These are phyloP conservation scores for Lathronympha strigana DNA, from an alignment of 2,888 invertebrate genomes.

Conservation along the genomic window DNA sequence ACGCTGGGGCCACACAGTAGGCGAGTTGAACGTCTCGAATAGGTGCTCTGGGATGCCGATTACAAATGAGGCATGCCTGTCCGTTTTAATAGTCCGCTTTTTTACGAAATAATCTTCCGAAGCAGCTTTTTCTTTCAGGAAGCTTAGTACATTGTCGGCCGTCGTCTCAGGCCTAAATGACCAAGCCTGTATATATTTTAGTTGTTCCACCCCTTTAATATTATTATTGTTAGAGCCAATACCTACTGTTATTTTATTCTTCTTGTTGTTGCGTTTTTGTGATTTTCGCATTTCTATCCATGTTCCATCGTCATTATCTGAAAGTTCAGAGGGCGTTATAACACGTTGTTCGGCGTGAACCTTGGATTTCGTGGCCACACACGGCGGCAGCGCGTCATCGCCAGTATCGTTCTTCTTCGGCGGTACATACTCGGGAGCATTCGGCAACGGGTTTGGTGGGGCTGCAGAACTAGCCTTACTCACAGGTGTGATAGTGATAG, in stretches of 20 bases:
- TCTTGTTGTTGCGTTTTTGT: neutral
- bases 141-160: slow-evolving; percentile 14
- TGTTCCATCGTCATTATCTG: neutral
- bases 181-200: slow-evolving; percentile 25
- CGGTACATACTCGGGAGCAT: neutral
- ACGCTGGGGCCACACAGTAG: slow-evolving; percentile 19
- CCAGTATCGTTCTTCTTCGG: neutral
- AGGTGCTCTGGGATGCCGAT: slow-evolving; percentile 16
- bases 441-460: slow-evolving; percentile 7
- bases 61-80: slow-evolving; percentile 17
- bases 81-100: slow-evolving; percentile 6
- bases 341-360: neutral
- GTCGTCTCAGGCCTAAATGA: no score
- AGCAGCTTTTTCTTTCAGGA: neutral
- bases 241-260: neutral
- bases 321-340: neutral
- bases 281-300: neutral
- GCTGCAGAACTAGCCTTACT: neutral
- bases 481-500: neutral
- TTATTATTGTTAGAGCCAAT: neutral
- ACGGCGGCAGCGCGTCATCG: neutral
- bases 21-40: slow-evolving; percentile 2
- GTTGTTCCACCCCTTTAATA: neutral
- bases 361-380: slow-evolving; percentile 14
- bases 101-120: neutral